Conservation (phyloP, 2,888 invertebrate genomes). For the Andrena praecox region DNA sequence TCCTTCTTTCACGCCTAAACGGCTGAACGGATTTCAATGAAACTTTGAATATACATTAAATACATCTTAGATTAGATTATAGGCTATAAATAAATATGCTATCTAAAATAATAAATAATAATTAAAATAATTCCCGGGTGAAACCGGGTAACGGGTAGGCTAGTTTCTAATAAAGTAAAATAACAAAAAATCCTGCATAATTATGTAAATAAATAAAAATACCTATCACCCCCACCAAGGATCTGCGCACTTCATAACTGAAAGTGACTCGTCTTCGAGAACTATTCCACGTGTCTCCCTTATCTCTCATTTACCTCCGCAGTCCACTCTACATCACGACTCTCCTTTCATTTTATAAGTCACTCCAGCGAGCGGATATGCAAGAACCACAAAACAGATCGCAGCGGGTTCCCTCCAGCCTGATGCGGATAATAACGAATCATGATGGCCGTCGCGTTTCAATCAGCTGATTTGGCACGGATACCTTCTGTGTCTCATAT, state of each 20-base stretch:
- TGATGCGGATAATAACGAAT: conserved; percentile 26
- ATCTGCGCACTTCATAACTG: too few relatives aligned
- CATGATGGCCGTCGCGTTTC: conserved; percentile 22
- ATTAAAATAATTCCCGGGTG: too few relatives aligned
- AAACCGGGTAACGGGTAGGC: too few relatives aligned
- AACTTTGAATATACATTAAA: too few relatives aligned
- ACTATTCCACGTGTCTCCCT: conserved; percentile 16
- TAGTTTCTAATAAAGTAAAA: not conserved
- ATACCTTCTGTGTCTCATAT: conserved; percentile 8
- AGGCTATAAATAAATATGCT: too few relatives aligned
- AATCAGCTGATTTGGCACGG: conserved; percentile 43
- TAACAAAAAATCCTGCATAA: not conserved
- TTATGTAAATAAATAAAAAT: conserved; percentile 32
- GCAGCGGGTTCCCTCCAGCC: conserved; percentile 6
- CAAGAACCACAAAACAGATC: conserved; percentile 31
- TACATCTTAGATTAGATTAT: too few relatives aligned
- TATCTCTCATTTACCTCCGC: conserved; percentile 26
- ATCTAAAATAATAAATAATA: too few relatives aligned
- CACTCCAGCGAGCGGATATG: conserved; percentile 12
- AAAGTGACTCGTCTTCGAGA: conserved; percentile 8
- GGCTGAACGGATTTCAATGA: too few relatives aligned
- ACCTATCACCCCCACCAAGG: conserved; percentile 6
- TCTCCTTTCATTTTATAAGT: conserved; percentile 24
- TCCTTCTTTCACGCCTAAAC: too few relatives aligned
- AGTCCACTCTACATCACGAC: not conserved